Evolutionary conservation across 1,140 invertebrate genomes (phyloP), one percentile per base, ranked within the genome.

Genomic region (Drosophila nigromelanica): DNA sequence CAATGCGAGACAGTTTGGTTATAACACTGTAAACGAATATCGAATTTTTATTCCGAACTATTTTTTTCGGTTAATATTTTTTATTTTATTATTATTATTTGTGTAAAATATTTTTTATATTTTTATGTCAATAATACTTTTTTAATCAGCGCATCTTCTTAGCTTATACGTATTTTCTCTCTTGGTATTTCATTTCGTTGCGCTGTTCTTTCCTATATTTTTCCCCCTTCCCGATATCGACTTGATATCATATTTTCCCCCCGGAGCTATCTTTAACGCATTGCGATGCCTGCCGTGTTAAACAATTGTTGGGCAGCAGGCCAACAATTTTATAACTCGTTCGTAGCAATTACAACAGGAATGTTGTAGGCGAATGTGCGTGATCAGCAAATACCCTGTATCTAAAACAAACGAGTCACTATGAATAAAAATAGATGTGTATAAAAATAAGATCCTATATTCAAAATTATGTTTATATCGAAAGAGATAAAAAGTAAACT

Each of bases 281-380:
- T 48, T 48, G 43, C 18, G 43, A 18, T 21, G 10, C 43, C 43
- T 47, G 45, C 45, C 45, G 21, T 3, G 27, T 30, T 50, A 10
- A 30, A 27, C 12, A 43, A 58, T 48, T 61, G 8, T 33, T 39
- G 35, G 33, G 59, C 61, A 61, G 72, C 62, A 42, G 52, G 51
- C 40, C 45, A 37, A 42, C 40, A 54, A 59, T 69, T 78, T 47
- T 54, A 61, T 73, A 78, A 70, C 63, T 75, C 62, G 52, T 56
- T 71, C 59, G 48, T 14, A 64, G 59, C 71, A 69, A 69, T 75
- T 76, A 62, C 56, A 60, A 21, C 4, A 4, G 10, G 15, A 50
- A 33, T 43, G 14, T 8, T 18, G 7, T 18, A 15, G 8, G 2
- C 24, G 24, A 0, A 7, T 18, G 33, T 33, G 35, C 11, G 8